Base-by-base conservation (phyloP, 2,113 vertebrate genomes). In the Protobothrops flavoviridis region DNA sequence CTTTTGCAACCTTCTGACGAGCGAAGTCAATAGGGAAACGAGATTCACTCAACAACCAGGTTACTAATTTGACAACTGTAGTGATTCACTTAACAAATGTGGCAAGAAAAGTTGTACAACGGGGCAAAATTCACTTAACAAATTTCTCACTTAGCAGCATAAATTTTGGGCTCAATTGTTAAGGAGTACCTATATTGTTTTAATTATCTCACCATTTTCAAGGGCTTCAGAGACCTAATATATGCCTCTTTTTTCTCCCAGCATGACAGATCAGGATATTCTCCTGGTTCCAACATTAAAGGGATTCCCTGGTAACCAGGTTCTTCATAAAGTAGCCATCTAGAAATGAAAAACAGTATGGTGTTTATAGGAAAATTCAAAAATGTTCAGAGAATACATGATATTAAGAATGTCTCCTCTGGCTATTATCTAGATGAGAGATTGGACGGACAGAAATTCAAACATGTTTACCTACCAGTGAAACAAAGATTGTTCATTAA, bases 311-410 rank as follows among this genome's bases (percentile, higher is more conserved):
- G 97, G 94, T 99, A 99, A 57, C 98, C 99, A 89, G 99, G 98
- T 87, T 99, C 98, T 96, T 98, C 98, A 95, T 99, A 99, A 92
- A 99, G 97, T 86, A 99, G 95, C 99, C 99, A 99, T 89, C 99
- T 99, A 91, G 89, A 96, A 3, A 86, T 29, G 1, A 4, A 74
- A 85, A 94, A 53, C 24, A 45, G 45, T 89, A 91, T 85, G 56
- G 88, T 15, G 0, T 10, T 5, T 81, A 43, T 20, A 91, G 13
- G 57, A 33, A 8, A 93, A 50, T 5, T 59, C 7, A 52, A 87
- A 50, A 52, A 59, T n/a, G 13, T 45, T 55, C 55, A 87, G 7
- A 52, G 55, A 59, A 50, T 57, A 53, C 1, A 50, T 69, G 50
- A 50, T 21, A 26, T 17, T 50, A 74, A 33, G 26, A 20, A 90